phyloP scores from a whole-genome alignment of 2,888 invertebrate genomes.

The Chloroclystis v-ata region DNA sequence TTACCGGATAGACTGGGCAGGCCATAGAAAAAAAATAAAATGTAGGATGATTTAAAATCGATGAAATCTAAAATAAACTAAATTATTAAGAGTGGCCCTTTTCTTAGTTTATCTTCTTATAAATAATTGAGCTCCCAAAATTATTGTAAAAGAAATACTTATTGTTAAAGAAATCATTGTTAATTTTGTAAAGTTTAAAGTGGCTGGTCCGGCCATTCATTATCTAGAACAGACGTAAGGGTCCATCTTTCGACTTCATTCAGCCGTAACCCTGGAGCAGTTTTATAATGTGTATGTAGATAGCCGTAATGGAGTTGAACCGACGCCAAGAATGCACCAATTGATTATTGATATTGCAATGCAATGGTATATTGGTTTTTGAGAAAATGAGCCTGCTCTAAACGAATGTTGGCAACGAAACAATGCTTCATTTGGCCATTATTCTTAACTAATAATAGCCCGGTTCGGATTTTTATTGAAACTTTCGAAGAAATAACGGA shows the following conservation, averaged over 20 bases:
- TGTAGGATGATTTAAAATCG: too few species aligned
- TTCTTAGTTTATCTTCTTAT: too few species aligned
- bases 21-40: too few species aligned
- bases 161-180: too few species aligned
- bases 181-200: too few species aligned
- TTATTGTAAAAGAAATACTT: too few species aligned
- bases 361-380: slow-evolving; percentile 60
- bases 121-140: too few species aligned
- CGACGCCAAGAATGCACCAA: slow-evolving; percentile 73
- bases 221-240: too few species aligned
- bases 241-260: not conserved
- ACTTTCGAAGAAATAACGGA: slow-evolving; percentile 23
- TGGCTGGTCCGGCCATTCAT: too few species aligned
- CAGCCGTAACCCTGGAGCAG: slow-evolving; percentile 17
- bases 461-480: slow-evolving; percentile 27
- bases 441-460: slow-evolving; percentile 31
- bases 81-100: too few species aligned
- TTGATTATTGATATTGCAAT: slow-evolving; percentile 75
- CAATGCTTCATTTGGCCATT: slow-evolving; percentile 31
- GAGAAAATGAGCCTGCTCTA: slow-evolving; percentile 52
- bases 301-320: slow-evolving; percentile 70
- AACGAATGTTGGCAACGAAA: slow-evolving; percentile 42
- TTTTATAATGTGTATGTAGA: slow-evolving; percentile 23
- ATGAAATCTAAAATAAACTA: too few species aligned
- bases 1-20: too few species aligned